phyloP scores from a whole-genome alignment of 2,797 vertebrate genomes.

The Loris lydekkerianus region DNA sequence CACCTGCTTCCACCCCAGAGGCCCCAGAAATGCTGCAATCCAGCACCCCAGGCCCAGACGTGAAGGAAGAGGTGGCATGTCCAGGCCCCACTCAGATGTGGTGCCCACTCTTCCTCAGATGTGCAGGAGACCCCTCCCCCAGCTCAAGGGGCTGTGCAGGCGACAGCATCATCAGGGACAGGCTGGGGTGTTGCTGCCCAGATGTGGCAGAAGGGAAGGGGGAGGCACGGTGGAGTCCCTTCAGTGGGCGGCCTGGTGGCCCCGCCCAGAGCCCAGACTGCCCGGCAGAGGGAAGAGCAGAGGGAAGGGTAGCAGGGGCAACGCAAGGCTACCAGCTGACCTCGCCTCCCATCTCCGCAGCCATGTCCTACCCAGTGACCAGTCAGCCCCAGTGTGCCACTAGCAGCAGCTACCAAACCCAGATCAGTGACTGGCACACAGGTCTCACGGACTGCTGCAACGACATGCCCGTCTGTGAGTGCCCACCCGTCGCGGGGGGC shows the following conservation, averaged over 20 bases:
- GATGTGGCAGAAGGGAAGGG: not conserved
- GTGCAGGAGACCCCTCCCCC: not conserved
- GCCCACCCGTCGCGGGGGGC: not conserved
- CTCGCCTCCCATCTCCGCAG: slow-evolving; percentile 34
- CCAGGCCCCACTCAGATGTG: not conserved
- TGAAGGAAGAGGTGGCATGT: slow-evolving; percentile 31
- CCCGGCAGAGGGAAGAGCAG: slow-evolving; percentile 71
- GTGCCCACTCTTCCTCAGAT: not conserved
- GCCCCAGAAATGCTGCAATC: slow-evolving; percentile 43
- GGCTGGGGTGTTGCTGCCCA: not conserved
- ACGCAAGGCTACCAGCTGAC: slow-evolving; percentile 79
- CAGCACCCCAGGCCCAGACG: slow-evolving; percentile 40
- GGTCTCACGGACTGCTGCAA: slow-evolving; percentile 79
- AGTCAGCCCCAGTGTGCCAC: slow-evolving; percentile 80
- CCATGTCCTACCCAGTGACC: slow-evolving; percentile 85
- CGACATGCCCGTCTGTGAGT: slow-evolving; percentile 85
- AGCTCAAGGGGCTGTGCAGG: not conserved
- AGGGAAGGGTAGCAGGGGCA: slow-evolving; percentile 57
- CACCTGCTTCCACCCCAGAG: slow-evolving; percentile 61
- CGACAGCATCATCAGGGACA: slow-evolving; percentile 39
- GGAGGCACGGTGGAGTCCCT: not conserved
- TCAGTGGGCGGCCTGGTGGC: slow-evolving; percentile 74
- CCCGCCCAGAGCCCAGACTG: slow-evolving; percentile 70
- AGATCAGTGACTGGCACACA: slow-evolving; percentile 84
- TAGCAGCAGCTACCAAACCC: slow-evolving; percentile 81